These are phyloP conservation scores for Morinoia aosen DNA, from an alignment of 2,888 invertebrate genomes.

Conservation along the genomic window DNA sequence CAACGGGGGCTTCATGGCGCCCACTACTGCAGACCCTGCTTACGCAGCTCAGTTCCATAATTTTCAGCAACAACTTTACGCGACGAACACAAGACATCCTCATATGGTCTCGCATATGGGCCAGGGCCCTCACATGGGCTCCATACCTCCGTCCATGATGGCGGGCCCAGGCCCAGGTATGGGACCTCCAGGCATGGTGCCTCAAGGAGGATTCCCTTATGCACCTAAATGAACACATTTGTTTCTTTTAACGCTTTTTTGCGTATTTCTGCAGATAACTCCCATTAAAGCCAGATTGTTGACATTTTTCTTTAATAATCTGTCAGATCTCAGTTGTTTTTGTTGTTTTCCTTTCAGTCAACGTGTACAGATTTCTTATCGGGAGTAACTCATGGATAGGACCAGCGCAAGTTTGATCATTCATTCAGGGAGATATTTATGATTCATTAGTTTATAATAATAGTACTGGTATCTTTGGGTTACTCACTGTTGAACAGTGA, in stretches of 20 bases:
- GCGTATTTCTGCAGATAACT: constrained; percentile 32
- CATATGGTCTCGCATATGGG: constrained; percentile 61
- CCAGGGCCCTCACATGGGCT: constrained; percentile 56
- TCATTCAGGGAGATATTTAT: constrained; percentile 26
- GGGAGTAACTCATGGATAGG: neutral
- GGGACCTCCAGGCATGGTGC: constrained; percentile 50
- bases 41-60: constrained; percentile 96
- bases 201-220: constrained; percentile 64
- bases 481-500: constrained; percentile 5
- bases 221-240: constrained; percentile 62
- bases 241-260: neutral
- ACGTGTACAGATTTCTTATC: constrained; percentile 29
- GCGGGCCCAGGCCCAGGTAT: constrained; percentile 65
- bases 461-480: constrained; percentile 1
- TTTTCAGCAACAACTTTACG: constrained; percentile 94
- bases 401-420: neutral
- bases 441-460: constrained; percentile 10
- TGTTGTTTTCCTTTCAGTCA: constrained; percentile 11
- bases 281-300: constrained; percentile 22
- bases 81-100: constrained; percentile 80
- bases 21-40: constrained; percentile 87
- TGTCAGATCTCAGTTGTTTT: constrained; percentile 30
- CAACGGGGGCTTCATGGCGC: constrained; percentile 80
- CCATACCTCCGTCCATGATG: constrained; percentile 59
- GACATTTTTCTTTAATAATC: neutral